Percentiles rank a stretch among this genome's conserved stretches.
phyloP scores from a whole-genome alignment of 2,797 vertebrate species.

The Tympanoctomys barrerae region DNA sequence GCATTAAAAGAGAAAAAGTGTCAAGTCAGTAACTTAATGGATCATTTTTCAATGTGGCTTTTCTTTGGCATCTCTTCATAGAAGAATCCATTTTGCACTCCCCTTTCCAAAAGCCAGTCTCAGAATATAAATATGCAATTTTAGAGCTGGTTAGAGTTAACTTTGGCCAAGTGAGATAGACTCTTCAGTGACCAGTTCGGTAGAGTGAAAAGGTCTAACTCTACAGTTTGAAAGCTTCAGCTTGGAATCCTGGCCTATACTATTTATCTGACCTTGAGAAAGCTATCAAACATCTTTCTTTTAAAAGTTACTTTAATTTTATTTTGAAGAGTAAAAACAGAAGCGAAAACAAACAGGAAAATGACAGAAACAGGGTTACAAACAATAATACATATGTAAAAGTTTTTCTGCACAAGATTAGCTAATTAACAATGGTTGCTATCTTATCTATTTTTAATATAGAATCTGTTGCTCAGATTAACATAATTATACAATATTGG shows the following conservation, averaged over 20 bases:
- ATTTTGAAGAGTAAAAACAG: too few relatives aligned
- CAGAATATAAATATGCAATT: constrained; percentile 47
- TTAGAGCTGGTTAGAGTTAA: constrained; percentile 26
- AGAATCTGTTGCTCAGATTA: too few relatives aligned
- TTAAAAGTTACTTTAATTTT: too few relatives aligned
- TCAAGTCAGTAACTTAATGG: constrained; percentile 63
- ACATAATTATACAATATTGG: too few relatives aligned
- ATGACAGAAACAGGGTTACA: too few relatives aligned
- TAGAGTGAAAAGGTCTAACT: constrained; percentile 28
- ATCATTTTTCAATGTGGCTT: constrained; percentile 66
- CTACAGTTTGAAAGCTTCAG: not conserved
- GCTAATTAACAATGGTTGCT: too few relatives aligned
- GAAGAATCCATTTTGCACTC: constrained; percentile 53
- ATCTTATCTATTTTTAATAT: too few relatives aligned
- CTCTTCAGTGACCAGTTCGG: constrained; percentile 23
- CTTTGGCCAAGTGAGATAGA: constrained; percentile 40
- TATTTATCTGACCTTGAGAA: constrained; percentile 18
- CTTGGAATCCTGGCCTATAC: constrained; percentile 10
- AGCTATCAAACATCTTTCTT: not conserved
- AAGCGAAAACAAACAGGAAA: too few relatives aligned
- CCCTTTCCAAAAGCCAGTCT: constrained; percentile 50
- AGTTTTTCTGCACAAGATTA: too few relatives aligned
- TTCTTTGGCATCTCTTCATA: constrained; percentile 60
- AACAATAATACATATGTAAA: too few relatives aligned
- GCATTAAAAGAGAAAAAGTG: constrained; percentile 66